These are phyloP conservation scores for Leptothorax acervorum DNA, from an alignment of 2,888 invertebrate species.

Conservation along the genomic window DNA sequence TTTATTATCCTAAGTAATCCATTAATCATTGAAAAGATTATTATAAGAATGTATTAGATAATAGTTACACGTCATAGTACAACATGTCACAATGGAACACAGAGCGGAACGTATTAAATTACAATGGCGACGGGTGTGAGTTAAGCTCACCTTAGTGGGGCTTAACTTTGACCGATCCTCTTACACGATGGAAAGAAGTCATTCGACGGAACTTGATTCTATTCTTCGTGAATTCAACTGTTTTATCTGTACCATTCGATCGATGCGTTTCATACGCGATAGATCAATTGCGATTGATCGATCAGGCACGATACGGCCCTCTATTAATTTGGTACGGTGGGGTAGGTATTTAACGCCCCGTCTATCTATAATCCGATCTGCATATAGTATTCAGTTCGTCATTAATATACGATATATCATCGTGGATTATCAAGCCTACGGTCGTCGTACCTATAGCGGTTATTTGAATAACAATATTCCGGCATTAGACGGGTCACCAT, in stretches of 20 bases:
- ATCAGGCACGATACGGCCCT: conserved; percentile 59
- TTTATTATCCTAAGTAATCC: conserved; percentile 8
- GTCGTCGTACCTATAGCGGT: conserved; percentile 47
- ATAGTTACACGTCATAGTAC: background rate
- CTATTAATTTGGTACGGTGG: conserved; percentile 72
- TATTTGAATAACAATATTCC: conserved; percentile 84
- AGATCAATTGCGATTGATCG: conserved; percentile 54
- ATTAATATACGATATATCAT: conserved; percentile 80
- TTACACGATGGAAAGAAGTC: conserved; percentile 48
- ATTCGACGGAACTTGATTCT: conserved; percentile 43
- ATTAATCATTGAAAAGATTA: background rate
- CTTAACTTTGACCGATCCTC: conserved; percentile 60
- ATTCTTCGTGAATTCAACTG: conserved; percentile 57
- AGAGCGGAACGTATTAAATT: conserved; percentile 24
- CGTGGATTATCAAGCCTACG: conserved; percentile 62
- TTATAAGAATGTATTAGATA: conserved; percentile 1
- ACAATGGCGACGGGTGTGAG: background rate
- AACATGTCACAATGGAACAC: background rate
- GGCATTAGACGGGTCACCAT: conserved; percentile 75
- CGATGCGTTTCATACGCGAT: conserved; percentile 46
- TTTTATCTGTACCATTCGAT: conserved; percentile 63
- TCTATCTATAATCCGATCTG: conserved; percentile 78
- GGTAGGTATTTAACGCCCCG: conserved; percentile 66
- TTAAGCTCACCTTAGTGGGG: conserved; percentile 17
- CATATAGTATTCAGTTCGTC: conserved; percentile 72